Conservation (phyloP, 2,113 vertebrate genomes). For the Pogonocichla stellata region DNA sequence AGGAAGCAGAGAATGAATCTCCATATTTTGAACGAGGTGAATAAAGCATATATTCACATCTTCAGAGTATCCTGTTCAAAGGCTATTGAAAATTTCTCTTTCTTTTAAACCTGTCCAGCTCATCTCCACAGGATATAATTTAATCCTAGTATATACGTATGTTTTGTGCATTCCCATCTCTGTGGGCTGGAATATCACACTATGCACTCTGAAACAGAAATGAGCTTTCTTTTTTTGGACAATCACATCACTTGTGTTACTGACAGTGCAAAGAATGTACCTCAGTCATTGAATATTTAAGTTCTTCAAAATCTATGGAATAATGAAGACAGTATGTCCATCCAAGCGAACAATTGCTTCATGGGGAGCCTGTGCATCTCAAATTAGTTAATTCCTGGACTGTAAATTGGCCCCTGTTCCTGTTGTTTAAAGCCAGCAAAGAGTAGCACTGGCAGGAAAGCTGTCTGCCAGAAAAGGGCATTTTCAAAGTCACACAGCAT, state of each 20-base stretch:
- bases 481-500: slow-evolving; percentile 68
- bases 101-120: slow-evolving; percentile 5
- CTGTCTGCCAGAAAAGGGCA: slow-evolving; percentile 41
- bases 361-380: neutral
- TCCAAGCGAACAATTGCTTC: slow-evolving; percentile 44
- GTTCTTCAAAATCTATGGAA: slow-evolving; percentile 33
- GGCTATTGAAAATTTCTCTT: neutral
- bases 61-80: neutral
- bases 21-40: neutral
- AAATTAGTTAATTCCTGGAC: slow-evolving; percentile 39
- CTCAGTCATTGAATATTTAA: neutral
- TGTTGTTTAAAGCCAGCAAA: slow-evolving; percentile 52
- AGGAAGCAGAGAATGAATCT: neutral
- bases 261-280: neutral
- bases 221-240: neutral
- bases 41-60: neutral
- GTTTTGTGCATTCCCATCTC: neutral
- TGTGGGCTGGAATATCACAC: neutral
- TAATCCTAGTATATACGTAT: neutral
- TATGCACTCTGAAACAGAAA: neutral
- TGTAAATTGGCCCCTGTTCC: slow-evolving; percentile 37
- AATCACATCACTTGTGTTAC: neutral
- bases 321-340: slow-evolving; percentile 19
- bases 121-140: neutral
- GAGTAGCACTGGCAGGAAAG: neutral